Evolutionary conservation across 2,797 vertebrate species (phyloP), one percentile per base, ranked within the genome.

Genomic region (Poeciliopsis presidionis): DNA sequence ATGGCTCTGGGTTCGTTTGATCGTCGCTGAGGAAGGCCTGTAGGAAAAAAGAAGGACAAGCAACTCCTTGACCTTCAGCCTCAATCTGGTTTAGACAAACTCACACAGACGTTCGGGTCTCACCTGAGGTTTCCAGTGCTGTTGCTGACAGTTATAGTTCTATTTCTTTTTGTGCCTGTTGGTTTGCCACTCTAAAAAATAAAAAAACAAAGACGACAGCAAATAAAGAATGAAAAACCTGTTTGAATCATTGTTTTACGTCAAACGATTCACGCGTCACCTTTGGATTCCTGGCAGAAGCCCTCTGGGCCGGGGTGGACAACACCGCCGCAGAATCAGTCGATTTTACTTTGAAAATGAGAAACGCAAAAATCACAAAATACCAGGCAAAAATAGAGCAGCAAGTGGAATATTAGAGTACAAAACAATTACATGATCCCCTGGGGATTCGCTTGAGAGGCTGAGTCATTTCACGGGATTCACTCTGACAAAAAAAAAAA

Each of bases 41-140:
- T 1, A 49, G 13, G 30, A 33, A 45, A n/a, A 28, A 70, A 11
- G 5, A 28, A 45, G 13, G 2, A 16, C 39, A 70, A 4, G 41
- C 45, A 22, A 46, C 12, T 16, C 25, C 41, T 28, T 28, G 25
- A 28, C 41, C 25, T n/a, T 45, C 13, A 1, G 43, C 8, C 67
- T 4, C 20, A n/a, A 7, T 70, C 67, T 12, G 7, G 67, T 25
- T 45, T 39, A 2, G 4, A n/a, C 7, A 1, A 12, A 12, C 14
- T 25, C 1, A 41, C 22, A 7, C 7, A 13, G 22, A 8, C 3
- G 1, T 0, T 30, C 2, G 0, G 13, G 0, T 46, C 65, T 76
- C 77, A 95, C 94, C 77, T 33, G 1, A 95, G 73, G 41, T 76
- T 94, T 73, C 93, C 95, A 30, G 92, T 82, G 83, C 94, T 95